Base-by-base conservation (phyloP, 2,113 vertebrate genomes). In the Rhinopithecus roxellana region DNA sequence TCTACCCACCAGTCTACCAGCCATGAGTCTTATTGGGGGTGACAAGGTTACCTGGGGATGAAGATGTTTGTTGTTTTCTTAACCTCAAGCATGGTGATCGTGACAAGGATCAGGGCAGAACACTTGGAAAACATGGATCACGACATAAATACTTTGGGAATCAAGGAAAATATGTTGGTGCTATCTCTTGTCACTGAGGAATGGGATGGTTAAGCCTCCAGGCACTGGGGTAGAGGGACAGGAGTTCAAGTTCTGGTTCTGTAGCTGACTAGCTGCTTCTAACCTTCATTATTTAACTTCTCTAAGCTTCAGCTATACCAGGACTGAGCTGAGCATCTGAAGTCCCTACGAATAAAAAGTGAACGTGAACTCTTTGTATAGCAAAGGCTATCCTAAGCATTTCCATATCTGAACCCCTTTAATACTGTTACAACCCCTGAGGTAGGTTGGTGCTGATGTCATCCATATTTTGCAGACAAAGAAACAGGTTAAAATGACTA, bases 301-400 rank as follows among this genome's bases (percentile, higher is more conserved):
- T 45, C 40, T 25, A 8, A 59, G 14, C 32, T 32, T 75, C 27
- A 11, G 25, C 43, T 25, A 0, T 52, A 12, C 43, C 10, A 38
- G 6, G 25, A 6, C 27, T n/a, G 17, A 0, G 17, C 12, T 0
- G 32, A 91, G 80, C 75, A 48, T 38, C 27, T 13, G 6, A 81
- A 67, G 38, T 75, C 14, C 35, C 69, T 45, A 18, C 1, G 6
- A n/a, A 8, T 91, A 45, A 32, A 79, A 72, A 22, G 48, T 27
- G 10, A 90, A n/a, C 48, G 2, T 6, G 9, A 0, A 11, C 55
- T 30, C 25, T 82, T 40, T 2, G 0, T 14, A 45, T 4, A 22
- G 52, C 27, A 70, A 50, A 8, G 2, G 2, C 48, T 11, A 9
- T 25, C 18, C 38, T 67, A 32, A 1, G 0, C 11, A 0, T n/a